phyloP scores from a whole-genome alignment of 1,140 invertebrate species.

The Drosophila setifemur region DNA sequence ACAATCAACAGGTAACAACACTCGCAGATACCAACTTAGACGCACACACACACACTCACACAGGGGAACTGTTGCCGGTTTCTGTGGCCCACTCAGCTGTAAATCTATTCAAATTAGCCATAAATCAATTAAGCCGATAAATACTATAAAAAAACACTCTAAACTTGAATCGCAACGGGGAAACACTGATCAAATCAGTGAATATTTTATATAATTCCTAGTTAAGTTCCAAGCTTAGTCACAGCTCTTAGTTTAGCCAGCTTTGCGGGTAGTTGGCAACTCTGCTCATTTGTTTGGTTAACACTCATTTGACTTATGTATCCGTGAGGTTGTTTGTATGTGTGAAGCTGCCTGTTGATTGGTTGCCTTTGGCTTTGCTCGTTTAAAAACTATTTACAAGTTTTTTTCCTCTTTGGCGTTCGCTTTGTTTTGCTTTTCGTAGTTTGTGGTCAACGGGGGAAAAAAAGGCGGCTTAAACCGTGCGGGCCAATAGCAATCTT shows the following conservation, averaged over 20 bases:
- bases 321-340: not conserved
- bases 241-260: constrained; percentile 5
- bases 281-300: constrained; percentile 46
- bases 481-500: constrained; percentile 45
- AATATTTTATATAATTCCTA: constrained; percentile 29
- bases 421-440: constrained; percentile 54
- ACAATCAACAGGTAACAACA: constrained; percentile 11
- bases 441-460: constrained; percentile 32
- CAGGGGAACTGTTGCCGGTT: constrained; percentile 34
- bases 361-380: constrained; percentile 53
- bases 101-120: constrained; percentile 75
- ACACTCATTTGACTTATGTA: constrained; percentile 8
- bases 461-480: constrained; percentile 45
- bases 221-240: not conserved
- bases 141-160: constrained; percentile 43
- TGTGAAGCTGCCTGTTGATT: constrained; percentile 53
- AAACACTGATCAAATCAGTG: constrained; percentile 46
- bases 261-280: constrained; percentile 50
- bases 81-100: constrained; percentile 54
- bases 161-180: constrained; percentile 5
- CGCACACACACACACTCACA: constrained; percentile 1
- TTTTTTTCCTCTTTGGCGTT: constrained; percentile 42
- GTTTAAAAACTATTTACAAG: constrained; percentile 72
- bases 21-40: not conserved
- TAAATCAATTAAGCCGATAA: constrained; percentile 68